Evolutionary conservation across 1,140 invertebrate genomes (phyloP).

Genomic region (Leptinotarsa texana): DNA sequence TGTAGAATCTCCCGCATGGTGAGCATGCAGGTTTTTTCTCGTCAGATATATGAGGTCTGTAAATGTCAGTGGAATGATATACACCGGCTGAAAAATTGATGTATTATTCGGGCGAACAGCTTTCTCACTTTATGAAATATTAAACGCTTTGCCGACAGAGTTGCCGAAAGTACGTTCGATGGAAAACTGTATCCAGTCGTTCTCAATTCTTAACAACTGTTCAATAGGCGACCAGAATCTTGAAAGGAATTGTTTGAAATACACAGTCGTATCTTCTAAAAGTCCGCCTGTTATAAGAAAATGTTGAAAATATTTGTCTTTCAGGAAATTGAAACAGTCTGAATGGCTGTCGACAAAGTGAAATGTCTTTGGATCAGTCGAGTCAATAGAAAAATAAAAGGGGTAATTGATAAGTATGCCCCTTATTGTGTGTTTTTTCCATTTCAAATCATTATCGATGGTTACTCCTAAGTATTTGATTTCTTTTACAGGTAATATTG

Average conservation of each 20-base stretch:
- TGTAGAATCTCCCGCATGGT: neutral
- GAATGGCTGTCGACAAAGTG: no score
- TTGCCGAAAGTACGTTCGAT: conserved; percentile 5
- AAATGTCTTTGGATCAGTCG: no score
- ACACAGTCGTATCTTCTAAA: no score
- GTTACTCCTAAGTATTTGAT: no score
- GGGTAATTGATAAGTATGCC: no score
- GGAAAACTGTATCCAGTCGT: neutral
- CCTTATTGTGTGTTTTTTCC: no score
- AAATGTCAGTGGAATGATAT: neutral
- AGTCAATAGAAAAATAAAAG: no score
- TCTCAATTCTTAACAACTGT: neutral
- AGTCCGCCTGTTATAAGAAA: no score
- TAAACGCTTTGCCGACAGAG: neutral
- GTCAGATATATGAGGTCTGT: neutral
- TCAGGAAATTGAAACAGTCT: no score
- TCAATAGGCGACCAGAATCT: neutral
- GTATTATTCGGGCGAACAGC: neutral
- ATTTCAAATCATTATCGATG: no score
- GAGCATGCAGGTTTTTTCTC: neutral
- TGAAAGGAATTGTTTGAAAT: neutral
- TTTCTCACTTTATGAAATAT: conserved; percentile 1
- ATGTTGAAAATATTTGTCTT: no score
- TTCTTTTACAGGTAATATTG: no score
- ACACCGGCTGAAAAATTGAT: neutral